These are phyloP conservation scores for Chrysopa pallens DNA, from an alignment of 1,140 invertebrate species.

Conservation along the genomic window DNA sequence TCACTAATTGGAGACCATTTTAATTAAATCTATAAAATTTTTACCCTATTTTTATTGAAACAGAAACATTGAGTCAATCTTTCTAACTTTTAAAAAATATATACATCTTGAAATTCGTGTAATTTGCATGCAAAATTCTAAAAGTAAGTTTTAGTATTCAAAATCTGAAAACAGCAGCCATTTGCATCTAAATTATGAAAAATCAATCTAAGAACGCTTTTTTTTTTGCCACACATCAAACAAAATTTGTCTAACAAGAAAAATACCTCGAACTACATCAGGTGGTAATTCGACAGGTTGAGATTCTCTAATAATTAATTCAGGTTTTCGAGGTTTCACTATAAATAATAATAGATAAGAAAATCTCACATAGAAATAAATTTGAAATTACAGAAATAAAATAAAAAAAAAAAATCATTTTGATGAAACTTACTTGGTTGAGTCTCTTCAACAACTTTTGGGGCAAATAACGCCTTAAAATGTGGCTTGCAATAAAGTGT, in stretches of 20 bases:
- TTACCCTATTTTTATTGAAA: too few relatives aligned
- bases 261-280: slow-evolving; percentile 73
- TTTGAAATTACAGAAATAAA: neutral
- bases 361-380: neutral
- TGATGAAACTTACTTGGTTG: slow-evolving; percentile 47
- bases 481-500: slow-evolving; percentile 82
- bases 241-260: slow-evolving; percentile 7
- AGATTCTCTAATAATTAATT: slow-evolving; percentile 83
- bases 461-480: slow-evolving; percentile 79
- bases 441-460: slow-evolving; percentile 66
- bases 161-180: too few relatives aligned
- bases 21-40: too few relatives aligned
- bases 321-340: slow-evolving; percentile 53
- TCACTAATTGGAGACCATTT: too few relatives aligned
- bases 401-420: too few relatives aligned
- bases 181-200: too few relatives aligned
- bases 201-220: too few relatives aligned
- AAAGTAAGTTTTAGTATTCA: too few relatives aligned
- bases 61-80: too few relatives aligned
- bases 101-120: too few relatives aligned
- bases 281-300: slow-evolving; percentile 73
- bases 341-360: slow-evolving; percentile 17
- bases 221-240: slow-evolving; percentile 4
- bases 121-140: too few relatives aligned
- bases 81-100: too few relatives aligned